phyloP scores from a whole-genome alignment of 2,113 vertebrate genomes.

The Onychorhynchus coronatus region DNA sequence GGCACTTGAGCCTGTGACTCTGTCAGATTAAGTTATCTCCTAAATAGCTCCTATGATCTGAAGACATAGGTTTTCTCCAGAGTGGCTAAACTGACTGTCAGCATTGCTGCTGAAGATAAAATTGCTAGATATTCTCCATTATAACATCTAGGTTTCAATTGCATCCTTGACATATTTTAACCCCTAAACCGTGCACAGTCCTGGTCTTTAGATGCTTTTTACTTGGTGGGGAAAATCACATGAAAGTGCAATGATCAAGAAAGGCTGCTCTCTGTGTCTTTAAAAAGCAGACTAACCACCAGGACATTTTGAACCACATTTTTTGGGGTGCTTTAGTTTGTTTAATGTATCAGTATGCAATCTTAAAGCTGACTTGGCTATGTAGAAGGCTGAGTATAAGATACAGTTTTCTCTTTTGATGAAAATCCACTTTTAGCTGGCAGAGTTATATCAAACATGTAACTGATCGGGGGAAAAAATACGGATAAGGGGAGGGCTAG shows the following conservation, averaged over 20 bases:
- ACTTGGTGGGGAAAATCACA: not conserved
- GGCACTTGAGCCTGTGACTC: not conserved
- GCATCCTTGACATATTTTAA: not conserved
- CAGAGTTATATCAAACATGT: not conserved
- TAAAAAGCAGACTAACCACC: not conserved
- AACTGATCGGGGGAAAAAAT: not conserved
- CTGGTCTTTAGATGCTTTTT: not conserved
- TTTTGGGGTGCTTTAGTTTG: not conserved
- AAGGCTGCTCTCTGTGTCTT: not conserved
- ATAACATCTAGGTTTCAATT: not conserved
- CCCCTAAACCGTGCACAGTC: not conserved
- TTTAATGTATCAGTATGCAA: not conserved
- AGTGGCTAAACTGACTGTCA: not conserved
- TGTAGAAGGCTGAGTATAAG: not conserved
- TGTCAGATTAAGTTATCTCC: not conserved
- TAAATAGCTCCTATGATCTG: not conserved
- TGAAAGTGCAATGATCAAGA: not conserved
- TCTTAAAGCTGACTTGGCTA: not conserved
- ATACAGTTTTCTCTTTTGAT: not conserved
- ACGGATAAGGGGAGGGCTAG: not conserved
- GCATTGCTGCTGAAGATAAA: not conserved
- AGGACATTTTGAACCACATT: not conserved
- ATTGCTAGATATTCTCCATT: not conserved
- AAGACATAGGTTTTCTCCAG: not conserved
- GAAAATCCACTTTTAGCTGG: not conserved